Conservation (phyloP, 1,140 invertebrate species). For the Samia ricini region DNA sequence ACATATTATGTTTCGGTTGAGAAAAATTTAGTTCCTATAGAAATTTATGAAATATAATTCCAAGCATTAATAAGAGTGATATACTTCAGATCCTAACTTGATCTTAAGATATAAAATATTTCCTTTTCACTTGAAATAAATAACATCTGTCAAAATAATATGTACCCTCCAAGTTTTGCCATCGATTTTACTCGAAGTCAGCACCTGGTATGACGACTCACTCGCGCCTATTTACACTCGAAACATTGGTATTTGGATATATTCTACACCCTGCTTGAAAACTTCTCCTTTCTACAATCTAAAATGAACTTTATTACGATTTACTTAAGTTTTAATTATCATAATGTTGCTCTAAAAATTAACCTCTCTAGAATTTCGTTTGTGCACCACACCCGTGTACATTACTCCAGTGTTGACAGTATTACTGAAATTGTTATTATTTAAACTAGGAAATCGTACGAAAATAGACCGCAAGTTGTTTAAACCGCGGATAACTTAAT, state of each 20-base stretch:
- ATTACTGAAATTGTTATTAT: constrained; percentile 61
- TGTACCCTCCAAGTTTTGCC: constrained; percentile 49
- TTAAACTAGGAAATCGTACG: constrained; percentile 53
- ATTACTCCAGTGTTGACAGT: constrained; percentile 67
- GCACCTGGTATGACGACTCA: constrained; percentile 72
- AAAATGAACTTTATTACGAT: constrained; percentile 35
- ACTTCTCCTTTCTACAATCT: constrained; percentile 15
- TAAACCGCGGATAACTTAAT: constrained; percentile 72
- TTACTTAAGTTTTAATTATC: not conserved
- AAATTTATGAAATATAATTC: constrained; percentile 25
- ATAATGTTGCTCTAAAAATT: constrained; percentile 22
- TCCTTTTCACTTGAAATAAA: constrained; percentile 54
- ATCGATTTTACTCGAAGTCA: constrained; percentile 68
- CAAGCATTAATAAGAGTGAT: constrained; percentile 31
- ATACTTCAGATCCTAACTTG: constrained; percentile 23
- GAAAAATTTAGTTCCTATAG: not conserved
- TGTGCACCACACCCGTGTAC: constrained; percentile 60
- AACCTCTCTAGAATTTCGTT: constrained; percentile 57
- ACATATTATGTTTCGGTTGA: not conserved
- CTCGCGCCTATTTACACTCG: constrained; percentile 69
- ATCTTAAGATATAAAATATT: constrained; percentile 45
- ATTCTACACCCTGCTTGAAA: constrained; percentile 50
- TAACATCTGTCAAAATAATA: constrained; percentile 68
- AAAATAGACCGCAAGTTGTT: constrained; percentile 68
- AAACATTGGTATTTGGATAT: constrained; percentile 72